Evolutionary conservation across 1,140 invertebrate genomes (phyloP).

Genomic region (Drosophila bocqueti): DNA sequence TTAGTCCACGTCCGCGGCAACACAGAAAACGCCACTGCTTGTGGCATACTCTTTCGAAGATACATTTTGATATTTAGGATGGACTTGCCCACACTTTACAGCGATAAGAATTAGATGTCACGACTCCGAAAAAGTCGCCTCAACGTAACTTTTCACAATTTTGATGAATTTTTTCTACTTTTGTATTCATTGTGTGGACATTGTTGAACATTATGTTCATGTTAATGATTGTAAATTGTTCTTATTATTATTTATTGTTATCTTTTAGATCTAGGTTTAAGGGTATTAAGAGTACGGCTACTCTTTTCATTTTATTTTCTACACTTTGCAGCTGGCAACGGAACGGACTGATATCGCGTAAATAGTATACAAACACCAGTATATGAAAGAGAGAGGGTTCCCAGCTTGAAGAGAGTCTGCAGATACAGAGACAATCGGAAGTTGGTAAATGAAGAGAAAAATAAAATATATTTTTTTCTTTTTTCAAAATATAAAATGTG

Average conservation of each 20-base stretch:
- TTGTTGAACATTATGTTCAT: background rate
- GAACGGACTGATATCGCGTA: background rate
- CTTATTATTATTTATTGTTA: background rate
- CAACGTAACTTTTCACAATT: background rate
- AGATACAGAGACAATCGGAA: slow-evolving; percentile 2
- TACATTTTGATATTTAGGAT: background rate
- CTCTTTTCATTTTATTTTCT: background rate
- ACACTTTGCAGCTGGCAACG: background rate
- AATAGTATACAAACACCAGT: background rate
- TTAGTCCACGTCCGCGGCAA: slow-evolving; percentile 43
- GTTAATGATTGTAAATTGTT: background rate
- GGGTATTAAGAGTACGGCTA: background rate
- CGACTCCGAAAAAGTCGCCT: background rate
- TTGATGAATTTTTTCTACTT: background rate
- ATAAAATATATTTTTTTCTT: background rate
- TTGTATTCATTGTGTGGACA: background rate
- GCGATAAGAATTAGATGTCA: background rate
- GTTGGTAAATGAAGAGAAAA: background rate
- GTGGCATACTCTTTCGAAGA: slow-evolving; percentile 1
- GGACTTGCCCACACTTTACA: background rate
- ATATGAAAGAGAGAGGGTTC: background rate
- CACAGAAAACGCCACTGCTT: slow-evolving; percentile 34
- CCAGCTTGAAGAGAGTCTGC: background rate
- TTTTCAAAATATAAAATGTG: background rate
- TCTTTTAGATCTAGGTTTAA: background rate